phyloP scores from a whole-genome alignment of 2,797 vertebrate genomes.

The Danionella dracula region DNA sequence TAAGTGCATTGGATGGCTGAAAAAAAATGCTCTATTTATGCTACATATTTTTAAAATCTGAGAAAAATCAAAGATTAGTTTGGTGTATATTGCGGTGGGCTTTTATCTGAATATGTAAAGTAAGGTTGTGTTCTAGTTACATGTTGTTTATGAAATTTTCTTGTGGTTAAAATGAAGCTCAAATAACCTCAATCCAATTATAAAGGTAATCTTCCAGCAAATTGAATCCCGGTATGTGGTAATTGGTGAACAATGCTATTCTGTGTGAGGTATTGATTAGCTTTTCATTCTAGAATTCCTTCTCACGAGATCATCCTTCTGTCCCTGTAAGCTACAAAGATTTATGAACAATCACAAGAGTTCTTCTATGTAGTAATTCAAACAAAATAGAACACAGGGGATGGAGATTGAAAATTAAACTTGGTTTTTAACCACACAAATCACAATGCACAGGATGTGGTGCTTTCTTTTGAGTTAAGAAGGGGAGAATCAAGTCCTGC shows the following conservation, averaged over 20 bases:
- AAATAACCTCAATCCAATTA: conserved; percentile 27
- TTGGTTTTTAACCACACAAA: too few relatives aligned
- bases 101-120: background rate
- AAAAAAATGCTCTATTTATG: too few relatives aligned
- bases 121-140: background rate
- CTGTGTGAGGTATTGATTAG: conserved; percentile 9
- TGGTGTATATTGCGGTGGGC: too few relatives aligned
- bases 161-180: background rate
- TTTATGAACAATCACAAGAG: conserved; percentile 25
- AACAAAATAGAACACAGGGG: too few relatives aligned
- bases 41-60: too few relatives aligned
- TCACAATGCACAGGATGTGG: too few relatives aligned
- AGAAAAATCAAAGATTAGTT: too few relatives aligned
- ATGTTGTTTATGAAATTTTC: too few relatives aligned
- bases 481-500: too few relatives aligned
- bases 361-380: background rate
- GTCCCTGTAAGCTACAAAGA: conserved; percentile 17
- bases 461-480: too few relatives aligned
- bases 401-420: too few relatives aligned
- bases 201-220: conserved; percentile 30
- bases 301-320: conserved; percentile 24
- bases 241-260: conserved; percentile 2
- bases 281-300: background rate
- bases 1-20: too few relatives aligned
- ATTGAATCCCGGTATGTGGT: conserved; percentile 30